Conservation (phyloP, 2,113 vertebrate genomes). For the Brachyhypopomus occidentalis region DNA sequence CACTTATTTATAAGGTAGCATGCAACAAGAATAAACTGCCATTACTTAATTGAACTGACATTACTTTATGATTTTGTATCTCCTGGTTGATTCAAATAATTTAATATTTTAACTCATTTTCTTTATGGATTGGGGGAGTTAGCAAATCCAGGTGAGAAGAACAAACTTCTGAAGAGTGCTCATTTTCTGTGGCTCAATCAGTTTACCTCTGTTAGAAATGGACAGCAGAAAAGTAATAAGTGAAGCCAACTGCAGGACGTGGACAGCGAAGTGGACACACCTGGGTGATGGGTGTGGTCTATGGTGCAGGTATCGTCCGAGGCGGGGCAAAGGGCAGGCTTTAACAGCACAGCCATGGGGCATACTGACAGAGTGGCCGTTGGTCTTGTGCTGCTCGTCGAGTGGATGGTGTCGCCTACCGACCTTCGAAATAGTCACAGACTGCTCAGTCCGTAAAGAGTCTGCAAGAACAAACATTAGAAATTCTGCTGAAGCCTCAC, state of each 20-base stretch:
- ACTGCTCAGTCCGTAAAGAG: slow-evolving; percentile 63
- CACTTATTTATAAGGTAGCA: too few relatives aligned
- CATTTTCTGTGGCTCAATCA: too few relatives aligned
- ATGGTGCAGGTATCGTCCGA: slow-evolving; percentile 72
- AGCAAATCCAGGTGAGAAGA: too few relatives aligned
- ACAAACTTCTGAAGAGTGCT: too few relatives aligned
- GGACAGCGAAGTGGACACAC: not conserved
- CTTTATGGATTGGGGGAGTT: too few relatives aligned
- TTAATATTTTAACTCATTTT: too few relatives aligned
- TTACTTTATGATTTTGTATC: too few relatives aligned
- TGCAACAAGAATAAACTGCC: too few relatives aligned
- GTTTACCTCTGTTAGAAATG: too few relatives aligned
- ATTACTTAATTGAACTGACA: too few relatives aligned
- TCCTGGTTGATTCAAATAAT: too few relatives aligned
- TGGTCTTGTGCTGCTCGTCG: slow-evolving; percentile 72
- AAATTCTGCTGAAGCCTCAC: slow-evolving; percentile 15
- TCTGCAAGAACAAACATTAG: slow-evolving; percentile 49
- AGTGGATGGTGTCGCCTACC: slow-evolving; percentile 69
- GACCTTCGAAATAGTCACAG: slow-evolving; percentile 63
- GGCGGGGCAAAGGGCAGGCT: slow-evolving; percentile 62
- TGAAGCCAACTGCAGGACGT: not conserved
- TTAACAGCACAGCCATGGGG: slow-evolving; percentile 53
- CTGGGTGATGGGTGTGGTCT: slow-evolving; percentile 51
- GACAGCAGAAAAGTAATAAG: not conserved
- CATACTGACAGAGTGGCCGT: slow-evolving; percentile 70